phyloP scores from a whole-genome alignment of 1,140 invertebrate species.

The Antheraea pernyi region DNA sequence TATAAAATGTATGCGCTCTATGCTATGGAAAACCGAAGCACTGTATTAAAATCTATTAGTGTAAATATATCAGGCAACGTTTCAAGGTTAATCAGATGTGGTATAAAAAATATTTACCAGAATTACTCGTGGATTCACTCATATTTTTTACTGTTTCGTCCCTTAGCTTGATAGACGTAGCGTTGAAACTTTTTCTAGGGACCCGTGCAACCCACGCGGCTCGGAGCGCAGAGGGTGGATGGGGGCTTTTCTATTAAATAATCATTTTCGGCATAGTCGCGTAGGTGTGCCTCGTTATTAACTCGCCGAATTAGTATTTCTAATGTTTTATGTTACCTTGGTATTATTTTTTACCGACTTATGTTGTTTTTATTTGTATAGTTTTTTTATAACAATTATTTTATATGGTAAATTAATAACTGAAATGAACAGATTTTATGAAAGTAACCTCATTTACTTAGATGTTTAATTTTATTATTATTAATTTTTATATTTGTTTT shows the following conservation, averaged over 20 bases:
- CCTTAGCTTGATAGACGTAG: conserved; percentile 66
- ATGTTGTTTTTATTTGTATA: neutral
- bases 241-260: conserved; percentile 70
- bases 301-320: conserved; percentile 55
- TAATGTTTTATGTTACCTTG: conserved; percentile 45
- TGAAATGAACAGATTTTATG: too few relatives aligned
- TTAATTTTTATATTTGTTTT: too few relatives aligned
- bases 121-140: conserved; percentile 19
- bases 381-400: neutral
- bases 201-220: conserved; percentile 32
- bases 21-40: too few relatives aligned
- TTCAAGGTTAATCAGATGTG: neutral
- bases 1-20: too few relatives aligned
- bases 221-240: conserved; percentile 10
- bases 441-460: too few relatives aligned
- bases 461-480: neutral
- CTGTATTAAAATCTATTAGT: too few relatives aligned
- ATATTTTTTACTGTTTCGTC: conserved; percentile 36
- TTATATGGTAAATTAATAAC: too few relatives aligned
- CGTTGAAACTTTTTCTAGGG: conserved; percentile 70
- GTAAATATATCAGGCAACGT: too few relatives aligned
- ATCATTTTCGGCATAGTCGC: conserved; percentile 62
- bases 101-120: neutral
- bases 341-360: conserved; percentile 15
- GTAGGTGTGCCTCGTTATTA: conserved; percentile 57